phyloP scores from a whole-genome alignment of 1,140 invertebrate genomes.

The Drosophila prosaltans region DNA sequence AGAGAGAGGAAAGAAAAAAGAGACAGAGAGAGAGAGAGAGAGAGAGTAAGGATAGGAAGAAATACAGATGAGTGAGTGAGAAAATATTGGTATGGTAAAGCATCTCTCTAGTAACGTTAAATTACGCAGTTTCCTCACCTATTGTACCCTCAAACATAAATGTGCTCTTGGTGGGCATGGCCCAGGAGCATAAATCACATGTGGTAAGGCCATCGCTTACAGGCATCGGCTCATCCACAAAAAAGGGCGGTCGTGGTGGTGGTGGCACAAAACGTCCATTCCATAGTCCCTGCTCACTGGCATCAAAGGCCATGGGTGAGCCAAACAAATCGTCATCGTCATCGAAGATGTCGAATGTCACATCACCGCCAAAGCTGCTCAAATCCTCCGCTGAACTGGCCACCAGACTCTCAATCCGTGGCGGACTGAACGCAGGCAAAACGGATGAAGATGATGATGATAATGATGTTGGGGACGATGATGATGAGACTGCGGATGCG shows the following conservation, averaged over 20 bases:
- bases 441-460: constrained; percentile 25
- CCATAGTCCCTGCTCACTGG: constrained; percentile 87
- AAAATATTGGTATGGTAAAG: background rate
- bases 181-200: constrained; percentile 89
- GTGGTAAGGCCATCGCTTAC: constrained; percentile 87
- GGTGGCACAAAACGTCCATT: constrained; percentile 87
- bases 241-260: constrained; percentile 86
- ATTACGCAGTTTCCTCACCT: constrained; percentile 58
- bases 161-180: constrained; percentile 83
- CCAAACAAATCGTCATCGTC: constrained; percentile 85
- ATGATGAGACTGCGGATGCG: constrained; percentile 25
- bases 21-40: background rate
- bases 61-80: background rate
- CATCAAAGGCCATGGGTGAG: constrained; percentile 85
- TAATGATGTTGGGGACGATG: constrained; percentile 4
- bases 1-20: constrained; percentile 9
- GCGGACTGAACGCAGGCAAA: constrained; percentile 69
- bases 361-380: constrained; percentile 74
- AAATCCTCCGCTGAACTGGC: constrained; percentile 75
- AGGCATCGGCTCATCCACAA: constrained; percentile 85
- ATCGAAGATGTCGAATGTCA: constrained; percentile 83
- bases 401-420: constrained; percentile 74
- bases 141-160: constrained; percentile 82
- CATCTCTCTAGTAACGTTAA: background rate
- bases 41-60: background rate